Conservation (phyloP, 1,140 invertebrate species). For the Bicyclus anynana region DNA sequence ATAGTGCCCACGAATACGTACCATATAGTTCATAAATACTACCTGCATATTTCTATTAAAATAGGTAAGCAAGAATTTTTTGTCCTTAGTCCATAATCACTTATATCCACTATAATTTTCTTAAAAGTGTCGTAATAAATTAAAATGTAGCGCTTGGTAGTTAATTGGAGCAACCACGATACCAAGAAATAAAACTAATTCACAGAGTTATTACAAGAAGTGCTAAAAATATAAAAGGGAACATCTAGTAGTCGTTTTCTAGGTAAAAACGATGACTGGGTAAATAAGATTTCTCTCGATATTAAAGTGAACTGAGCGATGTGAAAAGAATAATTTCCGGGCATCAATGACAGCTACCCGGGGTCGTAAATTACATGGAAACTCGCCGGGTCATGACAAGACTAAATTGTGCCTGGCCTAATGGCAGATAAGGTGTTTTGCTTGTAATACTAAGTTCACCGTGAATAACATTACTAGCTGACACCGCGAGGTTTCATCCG, state of each 20-base stretch:
- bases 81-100: no score
- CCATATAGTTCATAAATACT: no score
- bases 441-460: neutral
- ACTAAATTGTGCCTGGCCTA: conserved; percentile 9
- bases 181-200: neutral
- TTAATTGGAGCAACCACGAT: no score
- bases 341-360: conserved; percentile 27
- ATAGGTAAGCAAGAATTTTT: no score
- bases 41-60: no score
- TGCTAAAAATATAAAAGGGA: neutral
- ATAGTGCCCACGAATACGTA: no score
- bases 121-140: no score
- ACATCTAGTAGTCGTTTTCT: neutral
- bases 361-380: conserved; percentile 30
- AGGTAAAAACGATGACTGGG: neutral
- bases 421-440: neutral
- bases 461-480: neutral
- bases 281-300: conserved; percentile 27
- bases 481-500: no score
- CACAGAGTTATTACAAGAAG: neutral
- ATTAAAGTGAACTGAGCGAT: conserved; percentile 31
- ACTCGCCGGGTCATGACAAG: conserved; percentile 17
- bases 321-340: conserved; percentile 41
- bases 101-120: no score
- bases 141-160: no score